Base-by-base conservation (phyloP, 2,113 vertebrate genomes). In the Forbesichthys papilliferus region DNA sequence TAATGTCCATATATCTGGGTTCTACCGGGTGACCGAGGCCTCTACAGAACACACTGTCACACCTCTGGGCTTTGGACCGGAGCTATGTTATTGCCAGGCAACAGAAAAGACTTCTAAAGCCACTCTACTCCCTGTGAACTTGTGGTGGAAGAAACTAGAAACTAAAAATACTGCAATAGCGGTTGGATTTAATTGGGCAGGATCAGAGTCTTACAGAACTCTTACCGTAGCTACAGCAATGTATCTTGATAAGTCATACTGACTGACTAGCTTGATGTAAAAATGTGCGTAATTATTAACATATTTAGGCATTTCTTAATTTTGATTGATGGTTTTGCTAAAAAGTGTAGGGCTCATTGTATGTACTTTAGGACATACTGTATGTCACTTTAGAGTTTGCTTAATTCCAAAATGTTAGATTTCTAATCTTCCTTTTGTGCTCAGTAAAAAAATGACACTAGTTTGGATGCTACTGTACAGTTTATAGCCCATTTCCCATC, bases 11-110 rank as follows among this genome's bases (percentile, higher is more conserved):
- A 82, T 71, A 70, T 64, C 75, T 75, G 73, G 70, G 61, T 79
- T 75, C 70, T 78, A 80, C 64, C 48, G 68, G 68, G 79, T 77
- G 80, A 84, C 79, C 81, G 80, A 55, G 81, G 79, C 66, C 77
- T 36, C 64, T 58, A 34, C 66, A 58, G 68, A 68, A 82, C 70
- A 80, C 82, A 84, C 86, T 84, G 78, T 86, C 81, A 82, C 65
- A 67, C 74, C 77, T 84, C 74, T 69, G 80, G 80, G 78, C 66
- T 77, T 84, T 82, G 75, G 18, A 74, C 27, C 63, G 36, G 73
- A 77, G 82, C 55, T 27, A 80, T 11, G 9, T 18, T 59, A 66
- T 48, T 52, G 16, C 54, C 59, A 68, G 68, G 52, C 55, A 64
- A 55, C 57, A 33, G 20, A 27, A 52, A 2, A 52, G 9, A 11